Evolutionary conservation across 2,888 invertebrate genomes (phyloP).

Genomic region (Spialia ferax): DNA sequence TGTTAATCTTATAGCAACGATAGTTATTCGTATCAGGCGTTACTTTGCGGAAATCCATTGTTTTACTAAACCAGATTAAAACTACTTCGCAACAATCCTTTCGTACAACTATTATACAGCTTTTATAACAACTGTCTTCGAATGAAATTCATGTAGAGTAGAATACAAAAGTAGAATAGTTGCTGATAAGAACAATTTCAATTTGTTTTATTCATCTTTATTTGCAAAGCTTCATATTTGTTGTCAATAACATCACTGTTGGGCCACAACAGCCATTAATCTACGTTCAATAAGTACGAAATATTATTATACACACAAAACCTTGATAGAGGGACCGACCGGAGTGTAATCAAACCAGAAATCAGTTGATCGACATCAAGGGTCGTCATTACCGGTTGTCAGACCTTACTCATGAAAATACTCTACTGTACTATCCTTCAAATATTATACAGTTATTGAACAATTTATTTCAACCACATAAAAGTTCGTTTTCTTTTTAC

Average conservation of each 20-base stretch:
- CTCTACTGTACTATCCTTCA: too few relatives aligned
- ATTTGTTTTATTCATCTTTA: too few relatives aligned
- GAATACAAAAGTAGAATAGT: too few relatives aligned
- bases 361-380: conserved; percentile 3
- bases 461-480: not conserved
- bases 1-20: too few relatives aligned
- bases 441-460: not conserved
- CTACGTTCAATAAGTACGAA: not conserved
- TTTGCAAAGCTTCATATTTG: not conserved
- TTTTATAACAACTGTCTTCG: too few relatives aligned
- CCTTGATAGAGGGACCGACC: not conserved
- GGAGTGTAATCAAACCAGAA: conserved; percentile 8
- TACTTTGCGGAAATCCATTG: too few relatives aligned
- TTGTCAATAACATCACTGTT: not conserved
- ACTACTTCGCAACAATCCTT: too few relatives aligned
- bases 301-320: not conserved
- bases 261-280: not conserved
- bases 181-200: too few relatives aligned
- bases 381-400: conserved; percentile 22
- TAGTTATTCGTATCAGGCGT: too few relatives aligned
- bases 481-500: not conserved
- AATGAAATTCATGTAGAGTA: too few relatives aligned
- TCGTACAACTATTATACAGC: too few relatives aligned
- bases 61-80: too few relatives aligned
- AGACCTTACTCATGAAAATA: conserved; percentile 16